A percentile compares a stretch with the other conserved stretches of the same genome.
These are phyloP conservation scores for Oegoconia quadripuncta DNA, from an alignment of 2,888 invertebrate species.

Conservation along the genomic window DNA sequence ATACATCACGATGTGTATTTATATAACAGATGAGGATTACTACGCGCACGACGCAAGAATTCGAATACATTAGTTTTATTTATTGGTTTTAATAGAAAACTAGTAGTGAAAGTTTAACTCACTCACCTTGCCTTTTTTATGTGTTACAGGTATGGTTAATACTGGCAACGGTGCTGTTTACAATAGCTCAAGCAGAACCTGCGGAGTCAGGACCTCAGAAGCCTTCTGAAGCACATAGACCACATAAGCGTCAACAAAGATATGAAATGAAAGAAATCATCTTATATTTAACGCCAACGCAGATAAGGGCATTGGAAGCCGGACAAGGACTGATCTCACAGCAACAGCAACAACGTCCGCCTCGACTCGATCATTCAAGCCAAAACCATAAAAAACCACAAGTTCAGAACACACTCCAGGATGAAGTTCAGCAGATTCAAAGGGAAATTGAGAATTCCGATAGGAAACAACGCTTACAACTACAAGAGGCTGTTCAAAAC, in stretches of 20 bases:
- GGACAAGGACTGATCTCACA: constrained; percentile 28
- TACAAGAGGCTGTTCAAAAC: constrained; percentile 6
- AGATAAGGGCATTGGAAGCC: constrained; percentile 49
- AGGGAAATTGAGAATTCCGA: constrained; percentile 2
- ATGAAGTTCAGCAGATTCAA: constrained; percentile 3
- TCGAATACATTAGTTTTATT: too few relatives aligned
- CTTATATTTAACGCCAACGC: constrained; percentile 55
- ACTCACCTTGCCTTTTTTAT: not conserved
- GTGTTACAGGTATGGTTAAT: constrained; percentile 43
- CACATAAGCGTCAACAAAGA: constrained; percentile 16
- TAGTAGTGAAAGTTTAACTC: not conserved
- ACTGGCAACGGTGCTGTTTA: constrained; percentile 30
- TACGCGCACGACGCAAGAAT: too few relatives aligned
- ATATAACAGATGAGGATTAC: too few relatives aligned
- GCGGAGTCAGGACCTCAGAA: constrained; percentile 42
- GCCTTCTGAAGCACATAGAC: constrained; percentile 27
- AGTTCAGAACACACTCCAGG: not conserved
- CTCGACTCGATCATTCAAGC: not conserved
- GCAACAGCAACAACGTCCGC: constrained; percentile 18
- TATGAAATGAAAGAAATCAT: constrained; percentile 50
- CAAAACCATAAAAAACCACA: not conserved
- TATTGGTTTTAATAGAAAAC: not conserved
- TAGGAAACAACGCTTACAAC: constrained; percentile 3
- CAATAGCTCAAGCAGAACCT: constrained; percentile 29
- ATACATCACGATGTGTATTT: too few relatives aligned